Base-by-base conservation (phyloP, 35 echinoderm and acorn worm species). In the Apostichopus parvimensis region DNA sequence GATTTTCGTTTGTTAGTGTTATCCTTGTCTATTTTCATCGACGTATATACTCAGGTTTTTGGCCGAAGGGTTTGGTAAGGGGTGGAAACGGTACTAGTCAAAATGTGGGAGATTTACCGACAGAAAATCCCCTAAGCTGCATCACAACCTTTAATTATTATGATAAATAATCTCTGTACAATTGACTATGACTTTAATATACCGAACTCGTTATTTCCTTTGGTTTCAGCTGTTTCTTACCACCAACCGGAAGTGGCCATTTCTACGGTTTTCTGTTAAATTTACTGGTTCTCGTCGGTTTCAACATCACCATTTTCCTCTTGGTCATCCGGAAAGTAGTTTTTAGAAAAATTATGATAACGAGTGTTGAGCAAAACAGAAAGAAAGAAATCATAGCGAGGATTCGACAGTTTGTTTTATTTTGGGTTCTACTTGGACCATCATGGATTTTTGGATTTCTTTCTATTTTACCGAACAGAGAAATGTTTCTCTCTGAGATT, bases 401-500 rank as follows among this genome's bases (percentile, higher is more conserved):
- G 8, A 80, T 80, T 80, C 78, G 52, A 55, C 78, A 80, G 28
- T 75, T 75, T 75, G 17, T 6, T 20, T 20, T 75, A 75, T 75
- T 75, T 75, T 75, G 71, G 71, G 71, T 80, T 80, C 78, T 80
- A 12, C 78, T 80, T 15, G 78, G 78, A 14, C 78, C 53, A 8
- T 80, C 78, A 9, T 80, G 78, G 78, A 80, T 55, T 53, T 80
- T 80, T 80, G 78, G 78, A 75, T 75, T 75, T 75, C 71, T 75
- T 18, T 75, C 71, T 18, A 75, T 75, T 75, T 18, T 75, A 75
- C 71, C 71, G 71, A 22, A 75, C 17, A 75, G 17, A 14, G n/a
- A 75, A 6, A 18, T 6, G 71, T 18, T 22, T 18, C 3, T 75
- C 71, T 75, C 13, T n/a, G 71, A 22, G 71, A 75, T 22, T 0